These are phyloP conservation scores for Brachystomella parvula DNA, from an alignment of 1,140 invertebrate genomes.

Conservation along the genomic window DNA sequence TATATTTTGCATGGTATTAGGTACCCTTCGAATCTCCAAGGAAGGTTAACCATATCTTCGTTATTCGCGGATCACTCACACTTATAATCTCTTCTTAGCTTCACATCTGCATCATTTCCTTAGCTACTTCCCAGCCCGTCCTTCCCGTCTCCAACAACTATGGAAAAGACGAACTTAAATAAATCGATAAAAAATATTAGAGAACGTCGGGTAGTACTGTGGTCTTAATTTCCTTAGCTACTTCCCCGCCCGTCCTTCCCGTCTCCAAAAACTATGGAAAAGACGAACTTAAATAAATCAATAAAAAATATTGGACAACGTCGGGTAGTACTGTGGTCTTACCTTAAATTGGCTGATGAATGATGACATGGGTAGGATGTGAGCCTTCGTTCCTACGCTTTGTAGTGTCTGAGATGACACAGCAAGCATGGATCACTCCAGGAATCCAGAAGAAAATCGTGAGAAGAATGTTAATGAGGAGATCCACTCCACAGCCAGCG, in stretches of 20 bases:
- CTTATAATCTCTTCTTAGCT: not conserved
- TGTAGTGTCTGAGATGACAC: constrained; percentile 6
- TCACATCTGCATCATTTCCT: not conserved
- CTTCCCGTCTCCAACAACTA: too few species aligned
- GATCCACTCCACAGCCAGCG: constrained; percentile 3
- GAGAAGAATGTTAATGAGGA: constrained; percentile 4
- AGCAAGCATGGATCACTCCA: constrained; percentile 12
- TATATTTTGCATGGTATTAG: not conserved
- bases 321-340: not conserved
- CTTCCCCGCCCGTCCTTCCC: too few species aligned
- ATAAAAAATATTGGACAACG: not conserved
- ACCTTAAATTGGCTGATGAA: not conserved
- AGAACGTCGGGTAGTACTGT: not conserved
- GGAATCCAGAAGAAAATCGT: constrained; percentile 3
- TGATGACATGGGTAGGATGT: not conserved
- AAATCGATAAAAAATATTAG: not conserved
- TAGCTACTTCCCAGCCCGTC: too few species aligned
- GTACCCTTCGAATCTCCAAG: not conserved
- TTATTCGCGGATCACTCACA: too few species aligned
- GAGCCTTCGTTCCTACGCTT: not conserved
- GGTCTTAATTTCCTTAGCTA: too few species aligned
- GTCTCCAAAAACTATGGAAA: too few species aligned
- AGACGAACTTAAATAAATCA: not conserved
- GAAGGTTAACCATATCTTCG: too few species aligned
- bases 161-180: not conserved